Percentiles rank a stretch among this genome's conserved stretches.
These are phyloP conservation scores for Chalcosyrphus nemorum DNA, from an alignment of 2,888 invertebrate species.

Conservation along the genomic window DNA sequence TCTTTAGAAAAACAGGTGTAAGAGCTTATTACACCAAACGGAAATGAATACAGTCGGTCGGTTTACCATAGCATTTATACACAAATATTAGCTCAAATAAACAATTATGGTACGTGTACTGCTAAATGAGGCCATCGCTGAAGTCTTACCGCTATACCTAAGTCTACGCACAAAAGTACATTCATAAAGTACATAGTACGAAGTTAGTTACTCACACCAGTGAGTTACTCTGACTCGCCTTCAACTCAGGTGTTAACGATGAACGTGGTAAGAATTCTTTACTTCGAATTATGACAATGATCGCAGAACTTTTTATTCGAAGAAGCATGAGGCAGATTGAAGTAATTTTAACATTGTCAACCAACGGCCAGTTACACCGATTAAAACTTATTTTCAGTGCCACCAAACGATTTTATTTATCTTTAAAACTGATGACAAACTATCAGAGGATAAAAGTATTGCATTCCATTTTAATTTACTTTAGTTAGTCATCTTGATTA, in stretches of 20 bases:
- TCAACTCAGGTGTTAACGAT: background rate
- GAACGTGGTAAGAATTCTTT: conserved; percentile 12
- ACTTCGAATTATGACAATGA: background rate
- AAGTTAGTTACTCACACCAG: too few relatives aligned
- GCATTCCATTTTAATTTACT: conserved; percentile 14
- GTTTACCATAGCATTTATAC: too few relatives aligned
- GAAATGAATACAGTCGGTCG: too few relatives aligned
- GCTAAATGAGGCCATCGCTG: too few relatives aligned
- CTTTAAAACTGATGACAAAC: background rate
- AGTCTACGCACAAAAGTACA: too few relatives aligned
- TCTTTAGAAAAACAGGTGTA: too few relatives aligned
- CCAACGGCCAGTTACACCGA: background rate
- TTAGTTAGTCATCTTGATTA: conserved; percentile 34
- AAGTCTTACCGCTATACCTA: too few relatives aligned
- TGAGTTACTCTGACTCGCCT: background rate
- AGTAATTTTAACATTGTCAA: background rate
- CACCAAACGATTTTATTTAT: background rate
- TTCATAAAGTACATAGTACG: too few relatives aligned
- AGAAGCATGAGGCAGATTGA: background rate
- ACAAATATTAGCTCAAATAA: too few relatives aligned
- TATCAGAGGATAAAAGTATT: background rate
- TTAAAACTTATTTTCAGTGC: background rate
- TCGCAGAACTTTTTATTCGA: background rate
- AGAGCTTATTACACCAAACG: too few relatives aligned
- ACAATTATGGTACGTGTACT: too few relatives aligned